Base-by-base conservation (phyloP, 2,888 invertebrate species). In the Coelinius sp. region DNA sequence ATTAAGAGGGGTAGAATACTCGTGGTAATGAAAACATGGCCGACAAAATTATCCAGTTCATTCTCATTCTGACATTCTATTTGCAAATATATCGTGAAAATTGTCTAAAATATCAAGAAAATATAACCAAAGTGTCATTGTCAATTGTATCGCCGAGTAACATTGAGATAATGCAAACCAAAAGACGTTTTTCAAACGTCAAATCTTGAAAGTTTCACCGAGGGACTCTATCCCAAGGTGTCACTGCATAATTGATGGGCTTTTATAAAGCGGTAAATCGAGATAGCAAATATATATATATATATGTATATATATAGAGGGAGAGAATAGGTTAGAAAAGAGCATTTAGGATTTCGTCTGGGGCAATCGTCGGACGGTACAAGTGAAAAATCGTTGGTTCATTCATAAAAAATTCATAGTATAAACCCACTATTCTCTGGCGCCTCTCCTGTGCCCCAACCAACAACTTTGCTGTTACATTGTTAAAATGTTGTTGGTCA, bases 1-100 rank as follows among this genome's bases (percentile, higher is more conserved):
- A 85, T 85, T 83, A 84, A 85, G 85, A 79, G 80, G 81, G 80
- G 82, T 83, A 83, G 84, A 85, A 85, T 82, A 80, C 77, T 75
- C 75, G 80, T 74, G 79, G 76, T 85, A 85, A 85, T 85, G 85
- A 85, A 85, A 85, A 85, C 85, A 85, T 85, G 85, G 84, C 85
- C 80, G 85, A 63, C 63, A 24, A 24, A 12, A 56, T 8, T 7
- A 1, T n/a, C 84, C 79, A 81, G 77, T 79, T 66, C 66, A 71
- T 52, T 63, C 59, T 65, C 67, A 59, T 74, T 62, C 7, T 63
- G 24, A 41, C 41, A 7, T 41, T 0, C 14, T 12, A 35, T 49
- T 31, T 66, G 38, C 22, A 20, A n/a, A 31, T 3, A 31, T 2
- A 8, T 0, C 44, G n/a, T 8, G 2, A 27, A 49, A 31, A 2